Evolutionary conservation across 2,797 vertebrate genomes (phyloP).

Genomic region (Arrhamphus sclerolepis): DNA sequence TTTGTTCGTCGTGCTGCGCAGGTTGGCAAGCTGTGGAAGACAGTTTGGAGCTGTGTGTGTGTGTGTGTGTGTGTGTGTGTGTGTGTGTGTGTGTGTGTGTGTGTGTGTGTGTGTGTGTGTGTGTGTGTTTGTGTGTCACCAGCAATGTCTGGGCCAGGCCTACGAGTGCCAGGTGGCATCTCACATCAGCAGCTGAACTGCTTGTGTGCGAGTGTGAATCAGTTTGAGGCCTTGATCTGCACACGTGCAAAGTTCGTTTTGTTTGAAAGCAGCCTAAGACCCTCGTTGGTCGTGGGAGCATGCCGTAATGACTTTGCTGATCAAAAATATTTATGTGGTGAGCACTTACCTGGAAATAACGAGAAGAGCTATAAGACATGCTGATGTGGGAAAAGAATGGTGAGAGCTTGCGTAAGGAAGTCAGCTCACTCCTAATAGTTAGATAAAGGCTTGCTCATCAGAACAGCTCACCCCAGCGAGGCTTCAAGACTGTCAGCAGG

Average conservation of each 20-base stretch:
- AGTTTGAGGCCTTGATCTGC: slow-evolving; percentile 14
- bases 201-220: slow-evolving; percentile 6
- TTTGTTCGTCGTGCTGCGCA: slow-evolving; percentile 27
- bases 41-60: slow-evolving; percentile 51
- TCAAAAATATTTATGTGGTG: slow-evolving; percentile 40
- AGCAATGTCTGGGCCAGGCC: slow-evolving; percentile 45
- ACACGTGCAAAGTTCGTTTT: slow-evolving; percentile 17
- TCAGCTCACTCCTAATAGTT: slow-evolving; percentile 14
- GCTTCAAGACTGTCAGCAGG: slow-evolving; percentile 11
- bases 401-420: slow-evolving; percentile 23
- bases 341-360: slow-evolving; percentile 17
- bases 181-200: slow-evolving; percentile 54
- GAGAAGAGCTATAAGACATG: slow-evolving; percentile 24
- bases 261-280: slow-evolving; percentile 34
- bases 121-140: slow-evolving; percentile 56
- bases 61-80: slow-evolving; percentile 18
- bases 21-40: slow-evolving; percentile 47
- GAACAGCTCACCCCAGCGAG: too few species aligned
- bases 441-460: slow-evolving; percentile 12
- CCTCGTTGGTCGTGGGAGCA: slow-evolving; percentile 4
- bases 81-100: slow-evolving; percentile 58
- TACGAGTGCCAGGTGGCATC: slow-evolving; percentile 67
- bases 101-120: slow-evolving; percentile 14
- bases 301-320: slow-evolving; percentile 29
- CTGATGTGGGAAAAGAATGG: slow-evolving; percentile 13